These are phyloP conservation scores for Myripristis murdjan DNA, from an alignment of 2,797 vertebrate species.

Conservation along the genomic window DNA sequence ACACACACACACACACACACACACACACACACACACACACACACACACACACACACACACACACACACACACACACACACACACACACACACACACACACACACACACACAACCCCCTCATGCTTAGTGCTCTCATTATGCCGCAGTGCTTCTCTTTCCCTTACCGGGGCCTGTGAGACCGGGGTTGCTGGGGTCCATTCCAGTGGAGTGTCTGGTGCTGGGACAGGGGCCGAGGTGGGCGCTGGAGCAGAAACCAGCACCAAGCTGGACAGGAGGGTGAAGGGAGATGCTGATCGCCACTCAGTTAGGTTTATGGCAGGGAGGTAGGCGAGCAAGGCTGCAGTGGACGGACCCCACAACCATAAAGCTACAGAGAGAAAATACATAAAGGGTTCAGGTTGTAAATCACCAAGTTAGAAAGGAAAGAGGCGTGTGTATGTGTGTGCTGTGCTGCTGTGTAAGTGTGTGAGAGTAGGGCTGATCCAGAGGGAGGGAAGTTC, in stretches of 20 bases:
- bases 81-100: background rate
- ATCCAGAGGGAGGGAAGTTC: slow-evolving; percentile 5
- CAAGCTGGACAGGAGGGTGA: slow-evolving; percentile 60
- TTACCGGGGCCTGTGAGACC: slow-evolving; percentile 72
- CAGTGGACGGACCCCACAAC: slow-evolving; percentile 84
- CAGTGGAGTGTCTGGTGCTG: slow-evolving; percentile 67
- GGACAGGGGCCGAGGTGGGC: slow-evolving; percentile 48
- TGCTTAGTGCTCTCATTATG: background rate
- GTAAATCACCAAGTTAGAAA: background rate
- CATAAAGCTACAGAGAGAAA: slow-evolving; percentile 77
- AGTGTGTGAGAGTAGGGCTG: slow-evolving; percentile 1
- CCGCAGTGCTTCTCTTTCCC: background rate
- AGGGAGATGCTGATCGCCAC: slow-evolving; percentile 67
- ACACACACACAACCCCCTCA: too few species aligned
- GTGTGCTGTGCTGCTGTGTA: slow-evolving; percentile 5
- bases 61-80: background rate
- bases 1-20: background rate
- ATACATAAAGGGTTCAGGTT: slow-evolving; percentile 5
- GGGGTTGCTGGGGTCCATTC: slow-evolving; percentile 55
- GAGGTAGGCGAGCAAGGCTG: slow-evolving; percentile 84
- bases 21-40: background rate
- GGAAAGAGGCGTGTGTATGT: slow-evolving; percentile 4
- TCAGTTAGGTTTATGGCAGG: slow-evolving; percentile 87
- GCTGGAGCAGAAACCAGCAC: slow-evolving; percentile 61
- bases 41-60: background rate